These are phyloP conservation scores for Parotocinclus haroldoi DNA, from an alignment of 2,797 vertebrate genomes.

Conservation along the genomic window DNA sequence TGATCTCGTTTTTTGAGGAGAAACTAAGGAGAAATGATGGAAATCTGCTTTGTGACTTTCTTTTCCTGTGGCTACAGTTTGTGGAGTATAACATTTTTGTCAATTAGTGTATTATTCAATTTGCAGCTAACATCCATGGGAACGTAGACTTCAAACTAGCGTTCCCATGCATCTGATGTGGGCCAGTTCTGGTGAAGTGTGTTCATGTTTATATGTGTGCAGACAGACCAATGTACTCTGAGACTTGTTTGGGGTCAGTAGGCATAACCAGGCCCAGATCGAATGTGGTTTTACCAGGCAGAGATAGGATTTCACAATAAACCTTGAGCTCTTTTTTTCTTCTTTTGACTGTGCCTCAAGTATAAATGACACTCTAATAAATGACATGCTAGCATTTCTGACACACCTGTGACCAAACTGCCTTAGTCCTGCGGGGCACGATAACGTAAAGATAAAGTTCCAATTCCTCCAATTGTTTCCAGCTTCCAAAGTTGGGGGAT, in stretches of 20 bases:
- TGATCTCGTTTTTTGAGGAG: no score
- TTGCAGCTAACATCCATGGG: no score
- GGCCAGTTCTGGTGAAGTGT: constrained; percentile 22
- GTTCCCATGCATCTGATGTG: no score
- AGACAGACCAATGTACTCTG: constrained; percentile 23
- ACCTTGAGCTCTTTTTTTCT: constrained; percentile 13
- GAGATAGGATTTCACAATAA: constrained; percentile 14
- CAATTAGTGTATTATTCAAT: no score
- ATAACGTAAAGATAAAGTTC: no score
- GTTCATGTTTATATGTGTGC: constrained; percentile 26
- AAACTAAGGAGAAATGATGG: no score
- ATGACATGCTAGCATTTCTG: background rate
- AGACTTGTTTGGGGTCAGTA: constrained; percentile 13
- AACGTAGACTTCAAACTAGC: no score
- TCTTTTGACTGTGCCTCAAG: constrained; percentile 1
- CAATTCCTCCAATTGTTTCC: no score
- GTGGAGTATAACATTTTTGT: no score
- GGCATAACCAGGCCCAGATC: constrained; percentile 34
- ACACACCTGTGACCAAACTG: constrained; percentile 5
- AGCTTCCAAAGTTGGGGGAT: background rate
- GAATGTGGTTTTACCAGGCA: constrained; percentile 14
- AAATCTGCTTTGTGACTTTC: no score
- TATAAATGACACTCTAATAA: background rate
- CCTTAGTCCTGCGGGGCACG: background rate
- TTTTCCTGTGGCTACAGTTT: no score